These are phyloP conservation scores for Eupithecia subfuscata DNA, from an alignment of 2,888 invertebrate species.

Conservation along the genomic window DNA sequence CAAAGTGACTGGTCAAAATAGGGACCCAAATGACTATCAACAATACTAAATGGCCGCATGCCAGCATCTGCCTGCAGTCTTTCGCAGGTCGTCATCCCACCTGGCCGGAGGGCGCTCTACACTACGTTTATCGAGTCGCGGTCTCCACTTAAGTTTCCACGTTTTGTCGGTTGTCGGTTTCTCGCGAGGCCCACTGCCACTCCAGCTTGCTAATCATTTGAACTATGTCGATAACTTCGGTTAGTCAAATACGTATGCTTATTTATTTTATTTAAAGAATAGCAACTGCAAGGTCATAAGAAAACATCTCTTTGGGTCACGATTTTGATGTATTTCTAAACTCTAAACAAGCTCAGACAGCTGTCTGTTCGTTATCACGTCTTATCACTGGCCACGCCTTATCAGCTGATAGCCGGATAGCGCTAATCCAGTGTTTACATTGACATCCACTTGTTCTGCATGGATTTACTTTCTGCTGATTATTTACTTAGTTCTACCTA, in stretches of 20 bases:
- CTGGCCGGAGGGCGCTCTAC: too few relatives aligned
- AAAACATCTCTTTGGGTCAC: neutral
- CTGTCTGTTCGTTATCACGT: neutral
- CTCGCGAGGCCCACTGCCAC: too few relatives aligned
- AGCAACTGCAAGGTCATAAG: neutral
- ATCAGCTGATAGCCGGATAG: conserved; percentile 18
- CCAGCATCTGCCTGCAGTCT: too few relatives aligned
- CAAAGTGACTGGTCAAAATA: too few relatives aligned
- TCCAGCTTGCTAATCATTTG: too few relatives aligned
- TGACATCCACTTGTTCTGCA: neutral
- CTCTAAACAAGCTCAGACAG: neutral
- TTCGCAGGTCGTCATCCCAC: too few relatives aligned
- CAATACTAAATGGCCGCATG: too few relatives aligned
- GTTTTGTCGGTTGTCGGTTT: too few relatives aligned
- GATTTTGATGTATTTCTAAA: neutral
- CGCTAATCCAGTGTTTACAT: conserved; percentile 27
- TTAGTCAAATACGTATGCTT: neutral
- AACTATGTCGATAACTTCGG: too few relatives aligned
- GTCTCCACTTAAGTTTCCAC: too few relatives aligned
- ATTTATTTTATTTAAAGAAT: neutral
- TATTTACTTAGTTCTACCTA: neutral
- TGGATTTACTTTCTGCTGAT: neutral
- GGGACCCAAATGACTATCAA: too few relatives aligned
- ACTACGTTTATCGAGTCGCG: too few relatives aligned
- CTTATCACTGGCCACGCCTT: neutral